Evolutionary conservation across 2,888 invertebrate species (phyloP).

Genomic region (Mactromeris polynyma): DNA sequence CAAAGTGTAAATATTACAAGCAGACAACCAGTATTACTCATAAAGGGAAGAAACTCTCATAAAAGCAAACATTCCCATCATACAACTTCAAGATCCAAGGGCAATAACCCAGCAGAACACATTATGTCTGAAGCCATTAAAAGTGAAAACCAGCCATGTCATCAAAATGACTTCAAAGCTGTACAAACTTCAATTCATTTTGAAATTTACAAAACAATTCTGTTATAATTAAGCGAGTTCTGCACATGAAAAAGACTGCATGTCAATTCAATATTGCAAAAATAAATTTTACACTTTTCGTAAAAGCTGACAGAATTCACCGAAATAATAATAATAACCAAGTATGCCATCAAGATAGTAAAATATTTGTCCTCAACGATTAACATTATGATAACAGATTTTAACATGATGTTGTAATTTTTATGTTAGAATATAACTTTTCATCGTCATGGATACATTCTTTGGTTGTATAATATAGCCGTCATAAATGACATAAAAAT

Average conservation of each 20-base stretch:
- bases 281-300: too few species aligned
- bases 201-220: too few species aligned
- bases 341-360: not conserved
- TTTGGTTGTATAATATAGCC: constrained; percentile 28
- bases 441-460: constrained; percentile 18
- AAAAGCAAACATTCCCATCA: not conserved
- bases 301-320: too few species aligned
- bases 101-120: not conserved
- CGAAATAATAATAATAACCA: not conserved
- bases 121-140: not conserved
- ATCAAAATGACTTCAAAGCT: too few species aligned
- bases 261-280: too few species aligned
- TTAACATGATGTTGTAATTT: not conserved
- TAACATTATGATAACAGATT: not conserved
- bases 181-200: too few species aligned
- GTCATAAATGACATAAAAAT: constrained; percentile 21
- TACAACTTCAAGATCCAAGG: not conserved
- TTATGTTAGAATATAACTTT: not conserved
- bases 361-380: not conserved
- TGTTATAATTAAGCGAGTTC: too few species aligned
- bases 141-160: not conserved
- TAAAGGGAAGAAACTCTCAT: not conserved
- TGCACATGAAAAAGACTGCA: too few species aligned
- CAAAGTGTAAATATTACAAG: too few species aligned
- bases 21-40: too few species aligned